Base-by-base conservation (phyloP, 2,888 invertebrate genomes). In the Lithophane leautieri region DNA sequence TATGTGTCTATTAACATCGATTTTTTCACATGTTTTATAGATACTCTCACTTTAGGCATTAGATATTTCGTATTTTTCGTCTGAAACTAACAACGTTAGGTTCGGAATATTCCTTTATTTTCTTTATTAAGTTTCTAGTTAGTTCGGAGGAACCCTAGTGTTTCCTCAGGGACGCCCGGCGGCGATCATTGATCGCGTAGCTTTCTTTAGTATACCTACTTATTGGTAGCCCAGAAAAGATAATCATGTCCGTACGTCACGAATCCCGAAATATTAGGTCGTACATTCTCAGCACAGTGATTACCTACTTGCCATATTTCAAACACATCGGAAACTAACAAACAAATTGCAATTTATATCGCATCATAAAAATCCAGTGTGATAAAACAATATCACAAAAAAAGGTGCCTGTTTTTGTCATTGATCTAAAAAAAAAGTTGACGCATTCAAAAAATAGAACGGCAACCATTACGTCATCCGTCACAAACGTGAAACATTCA, bases 381-480 rank as follows among this genome's bases (percentile, higher is more conserved):
- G 40, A 42, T 67, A 56, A 67, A 76, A 14, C 28, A 40, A 14
- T 34, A 50, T 2, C 2, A 22, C 52, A 63, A 69, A 80, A 65
- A 47, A 60, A 47, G 47, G 54, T 25, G 68, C 0, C 62, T 44
- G 44, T 47, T 62, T 58, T 28, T 58, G 47, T 61, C 44, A 40
- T 7, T 9, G 56, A 66, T 40, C 22, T n/a, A 58, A 69, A 73
- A 54, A 81, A 81, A 83, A 80, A 70, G n/a, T 68, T 54, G 22
- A 63, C 65, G 34, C 61, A 63, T 75, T 74, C 58, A 47, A 76
- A 82, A 82, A 81, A 80, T 76, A 82, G 81, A 82, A 84, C 84
- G 50, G 7, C 52, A 54, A 28, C 52, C 34, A 73, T 70, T 70
- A 72, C 75, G 61, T 82, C 81, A 79, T 72, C 44, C 68, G 69